Evolutionary conservation across 92 coral and sea anemone genomes (phyloP), one percentile per base, ranked within the genome.

Genomic region (Palythoa caribaeorum): DNA sequence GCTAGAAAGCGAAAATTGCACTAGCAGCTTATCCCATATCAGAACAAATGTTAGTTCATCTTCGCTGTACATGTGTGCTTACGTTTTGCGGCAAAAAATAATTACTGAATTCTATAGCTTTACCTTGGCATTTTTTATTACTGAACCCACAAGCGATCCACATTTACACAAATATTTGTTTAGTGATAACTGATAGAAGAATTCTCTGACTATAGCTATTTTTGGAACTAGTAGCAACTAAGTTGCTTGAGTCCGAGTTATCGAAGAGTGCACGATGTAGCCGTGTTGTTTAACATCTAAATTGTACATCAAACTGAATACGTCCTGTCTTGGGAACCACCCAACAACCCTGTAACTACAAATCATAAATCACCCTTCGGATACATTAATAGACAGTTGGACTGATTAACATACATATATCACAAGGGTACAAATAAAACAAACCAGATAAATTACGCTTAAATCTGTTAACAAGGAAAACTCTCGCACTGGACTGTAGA

Each of bases 291-390:
- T 5, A 36, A 12, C 20, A 12, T 44, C 38, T 21, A 76, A 17
- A 48, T 37, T 77, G 15, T 11, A 28, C 17, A 39, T 16, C 9
- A 57, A 60, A 9, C 51, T 39, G 17, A 39, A 9, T 40, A 16
- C 53, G 59, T n/a, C 53, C 36, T 52, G 38, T 19, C 15, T 21
- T 15, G 47, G 14, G 63, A 52, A 38, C 8, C 68, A 77, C 83
- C 68, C 63, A 3, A 1, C 36, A 17, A 59, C 85, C 57, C 74
- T 47, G 73, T 63, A 19, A 80, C 85, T 65, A 9, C n/a, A 81
- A 81, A 65, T 68, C 76, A 81, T 81, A 65, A 81, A 81, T 81
- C 86, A 81, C 19, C 60, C 60, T 70, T 65, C 21, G 47, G 76
- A 35, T 66, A 70, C 40, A 65, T 7, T 63, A 15, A 81, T 28